A percentile compares a stretch with the other conserved stretches of the same genome.
phyloP scores from a whole-genome alignment of 2,113 vertebrate genomes.

The Pterocles orientalis region DNA sequence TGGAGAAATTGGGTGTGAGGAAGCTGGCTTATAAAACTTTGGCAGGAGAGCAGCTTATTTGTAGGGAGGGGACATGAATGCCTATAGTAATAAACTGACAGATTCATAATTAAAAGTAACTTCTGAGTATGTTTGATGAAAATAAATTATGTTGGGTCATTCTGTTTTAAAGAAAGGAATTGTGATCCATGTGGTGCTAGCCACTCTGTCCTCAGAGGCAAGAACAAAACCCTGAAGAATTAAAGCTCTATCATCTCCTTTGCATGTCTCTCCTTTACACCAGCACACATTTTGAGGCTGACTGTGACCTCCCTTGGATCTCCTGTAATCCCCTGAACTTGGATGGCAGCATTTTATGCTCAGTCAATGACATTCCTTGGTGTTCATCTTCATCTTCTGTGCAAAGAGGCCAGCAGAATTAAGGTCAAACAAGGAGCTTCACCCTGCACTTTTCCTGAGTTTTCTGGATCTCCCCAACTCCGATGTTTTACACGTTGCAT shows the following conservation, averaged over 20 bases:
- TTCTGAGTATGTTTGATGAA: background rate
- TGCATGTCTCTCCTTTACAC: background rate
- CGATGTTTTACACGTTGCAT: rapidly evolving
- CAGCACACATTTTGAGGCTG: background rate
- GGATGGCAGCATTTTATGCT: background rate
- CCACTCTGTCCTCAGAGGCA: rapidly evolving
- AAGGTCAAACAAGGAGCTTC: background rate
- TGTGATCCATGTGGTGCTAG: rapidly evolving
- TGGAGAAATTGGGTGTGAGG: background rate
- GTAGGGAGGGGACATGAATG: background rate
- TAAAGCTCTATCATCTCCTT: background rate
- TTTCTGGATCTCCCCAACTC: background rate
- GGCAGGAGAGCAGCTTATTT: background rate
- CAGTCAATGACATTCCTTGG: background rate
- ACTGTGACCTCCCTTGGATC: background rate
- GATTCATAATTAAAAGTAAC: background rate
- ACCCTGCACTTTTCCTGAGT: background rate
- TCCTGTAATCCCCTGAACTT: background rate
- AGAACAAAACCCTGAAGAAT: background rate
- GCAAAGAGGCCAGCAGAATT: background rate
- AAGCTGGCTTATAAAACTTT: background rate
- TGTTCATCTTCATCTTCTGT: background rate
- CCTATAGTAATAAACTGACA: background rate
- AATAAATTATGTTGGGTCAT: background rate
- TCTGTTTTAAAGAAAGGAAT: background rate